These are phyloP conservation scores for Trigoniulus corallinus DNA, from an alignment of 1,140 invertebrate genomes.

Conservation along the genomic window DNA sequence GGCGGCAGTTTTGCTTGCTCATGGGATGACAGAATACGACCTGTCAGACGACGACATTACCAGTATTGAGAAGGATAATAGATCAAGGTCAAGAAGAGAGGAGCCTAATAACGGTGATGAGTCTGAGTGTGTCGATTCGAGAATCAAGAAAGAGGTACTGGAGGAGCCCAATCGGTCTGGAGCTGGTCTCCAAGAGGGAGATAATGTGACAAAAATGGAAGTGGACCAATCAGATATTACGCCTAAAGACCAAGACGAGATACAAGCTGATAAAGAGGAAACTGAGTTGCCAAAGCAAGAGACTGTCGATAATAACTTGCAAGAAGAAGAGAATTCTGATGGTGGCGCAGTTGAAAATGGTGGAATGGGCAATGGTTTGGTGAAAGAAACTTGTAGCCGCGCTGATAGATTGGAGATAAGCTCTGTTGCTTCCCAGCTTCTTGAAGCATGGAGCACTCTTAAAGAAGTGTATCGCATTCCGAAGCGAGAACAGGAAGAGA, in stretches of 20 bases:
- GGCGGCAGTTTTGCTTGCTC: not conserved
- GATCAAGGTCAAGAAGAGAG: too few species aligned
- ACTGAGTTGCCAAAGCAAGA: too few species aligned
- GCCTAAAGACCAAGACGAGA: too few species aligned
- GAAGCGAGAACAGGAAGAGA: slow-evolving; percentile 79
- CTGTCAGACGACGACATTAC: slow-evolving; percentile 12
- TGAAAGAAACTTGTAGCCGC: not conserved
- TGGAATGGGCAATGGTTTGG: not conserved
- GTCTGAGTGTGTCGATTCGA: too few species aligned
- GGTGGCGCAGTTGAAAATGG: slow-evolving; percentile 9
- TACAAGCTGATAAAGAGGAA: too few species aligned
- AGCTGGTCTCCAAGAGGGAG: too few species aligned
- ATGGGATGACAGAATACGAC: slow-evolving; percentile 14
- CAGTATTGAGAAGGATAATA: slow-evolving; percentile 13
- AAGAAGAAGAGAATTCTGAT: slow-evolving; percentile 13
- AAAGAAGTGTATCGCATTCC: slow-evolving; percentile 88
- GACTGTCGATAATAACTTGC: too few species aligned
- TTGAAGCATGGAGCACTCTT: slow-evolving; percentile 57
- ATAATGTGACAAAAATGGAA: too few species aligned
- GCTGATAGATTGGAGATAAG: not conserved
- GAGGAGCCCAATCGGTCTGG: too few species aligned
- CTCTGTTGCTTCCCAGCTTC: slow-evolving; percentile 44
- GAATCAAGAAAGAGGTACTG: too few species aligned
- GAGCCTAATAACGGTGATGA: too few species aligned
- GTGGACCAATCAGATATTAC: too few species aligned